phyloP scores from a whole-genome alignment of 2,888 invertebrate species.

The Pherbina coryleti region DNA sequence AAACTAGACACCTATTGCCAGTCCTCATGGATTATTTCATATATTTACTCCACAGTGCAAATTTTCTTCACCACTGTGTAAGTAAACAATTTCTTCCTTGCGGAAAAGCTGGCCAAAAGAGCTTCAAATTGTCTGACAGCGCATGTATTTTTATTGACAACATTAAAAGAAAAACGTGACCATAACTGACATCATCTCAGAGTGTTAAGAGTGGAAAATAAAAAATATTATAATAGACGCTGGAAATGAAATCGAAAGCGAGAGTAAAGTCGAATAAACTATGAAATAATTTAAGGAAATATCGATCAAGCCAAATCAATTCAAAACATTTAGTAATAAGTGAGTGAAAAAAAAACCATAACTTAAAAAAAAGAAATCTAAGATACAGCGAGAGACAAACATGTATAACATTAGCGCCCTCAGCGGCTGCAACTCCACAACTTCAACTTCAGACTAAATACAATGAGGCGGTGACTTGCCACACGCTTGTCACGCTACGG shows the following conservation, averaged over 20 bases:
- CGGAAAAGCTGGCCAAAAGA: neutral
- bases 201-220: neutral
- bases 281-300: neutral
- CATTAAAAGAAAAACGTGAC: slow-evolving; percentile 29
- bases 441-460: slow-evolving; percentile 4
- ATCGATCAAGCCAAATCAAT: neutral
- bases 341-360: neutral
- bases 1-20: too few species aligned
- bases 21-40: too few species aligned
- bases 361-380: neutral
- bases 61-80: too few species aligned
- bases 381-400: neutral
- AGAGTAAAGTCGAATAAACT: neutral
- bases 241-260: slow-evolving; percentile 4
- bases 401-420: slow-evolving; percentile 9
- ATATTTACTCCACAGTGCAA: too few species aligned
- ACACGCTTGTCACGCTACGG: slow-evolving; percentile 53
- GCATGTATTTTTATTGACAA: slow-evolving; percentile 23
- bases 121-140: slow-evolving; percentile 3
- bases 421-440: slow-evolving; percentile 1
- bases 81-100: too few species aligned
- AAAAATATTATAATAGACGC: neutral
- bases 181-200: neutral
- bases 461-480: slow-evolving; percentile 52
- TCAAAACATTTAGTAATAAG: neutral